Base-by-base conservation (phyloP, 2,113 vertebrate species). In the Catharus fuscescens region DNA sequence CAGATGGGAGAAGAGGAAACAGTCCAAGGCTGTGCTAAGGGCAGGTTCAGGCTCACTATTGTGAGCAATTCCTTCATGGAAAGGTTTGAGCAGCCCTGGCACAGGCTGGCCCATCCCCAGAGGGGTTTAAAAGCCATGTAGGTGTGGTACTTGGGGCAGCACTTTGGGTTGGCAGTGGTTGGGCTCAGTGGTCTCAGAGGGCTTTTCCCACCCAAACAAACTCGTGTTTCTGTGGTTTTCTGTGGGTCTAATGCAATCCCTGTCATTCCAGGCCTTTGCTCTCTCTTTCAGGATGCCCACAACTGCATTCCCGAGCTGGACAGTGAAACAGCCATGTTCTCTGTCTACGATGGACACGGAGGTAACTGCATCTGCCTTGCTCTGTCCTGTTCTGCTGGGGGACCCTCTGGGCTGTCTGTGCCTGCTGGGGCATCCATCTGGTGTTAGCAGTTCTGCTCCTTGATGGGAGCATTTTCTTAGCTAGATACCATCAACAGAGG, bases 331-430 rank as follows among this genome's bases (percentile, higher is more conserved):
- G 98, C 99, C 56, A 99, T 99, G 99, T 99, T 99, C 98, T 98
- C 99, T 0, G 99, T 99, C 81, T 99, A 99, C 92, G 99, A 99
- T 93, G 99, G 99, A 90, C 99, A 99, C 20, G 99, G 99, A 98
- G 99, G 99, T 99, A 98, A 98, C 54, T 85, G 83, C 6, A 0
- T 4, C 60, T 2, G 0, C 64, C 7, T 3, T 6, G 3, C 34
- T 52, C 66, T 66, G 48, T 12, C 20, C 56, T 8, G 21, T 6
- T 31, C 34, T 32, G 44, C 12, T 1, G 10, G 1, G 9, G 11
- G 59, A 32, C 19, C 40, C n/a, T 40, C n/a, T 14, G 17, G 60
- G 36, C 60, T 86, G n/a, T 28, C 67, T 0, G 6, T 24, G 70
- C 13, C 92, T 89, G 26, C 87, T 50, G 57, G 38, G 57, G 6